A percentile compares a stretch with the other conserved stretches of the same genome.
Evolutionary conservation across 1,140 invertebrate genomes (phyloP).

Genomic region (Drosophila obscura): DNA sequence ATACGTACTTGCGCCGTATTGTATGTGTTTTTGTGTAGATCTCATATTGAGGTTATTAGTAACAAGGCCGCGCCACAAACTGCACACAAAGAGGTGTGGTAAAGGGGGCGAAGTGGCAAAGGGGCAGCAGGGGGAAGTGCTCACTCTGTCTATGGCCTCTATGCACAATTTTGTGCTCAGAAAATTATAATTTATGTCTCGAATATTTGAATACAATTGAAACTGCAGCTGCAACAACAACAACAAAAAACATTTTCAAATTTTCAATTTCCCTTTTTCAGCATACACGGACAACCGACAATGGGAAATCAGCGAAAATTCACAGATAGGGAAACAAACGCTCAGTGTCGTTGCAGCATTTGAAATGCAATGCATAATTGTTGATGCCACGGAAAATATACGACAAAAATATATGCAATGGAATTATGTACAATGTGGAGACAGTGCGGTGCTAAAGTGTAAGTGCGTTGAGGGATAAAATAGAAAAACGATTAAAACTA

Average conservation of each 20-base stretch:
- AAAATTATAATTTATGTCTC: slow-evolving; percentile 73
- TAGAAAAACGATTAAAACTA: no score
- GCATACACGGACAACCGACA: slow-evolving; percentile 16
- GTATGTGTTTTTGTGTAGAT: slow-evolving; percentile 30
- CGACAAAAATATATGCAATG: slow-evolving; percentile 6
- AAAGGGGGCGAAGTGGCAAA: slow-evolving; percentile 17
- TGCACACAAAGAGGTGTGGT: background rate
- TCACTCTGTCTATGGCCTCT: slow-evolving; percentile 44
- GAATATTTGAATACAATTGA: slow-evolving; percentile 76
- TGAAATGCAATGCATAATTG: slow-evolving; percentile 32
- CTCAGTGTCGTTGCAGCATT: slow-evolving; percentile 18
- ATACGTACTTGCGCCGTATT: background rate
- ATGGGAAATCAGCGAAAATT: slow-evolving; percentile 40
- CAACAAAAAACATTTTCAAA: slow-evolving; percentile 27
- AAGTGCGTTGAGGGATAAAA: background rate
- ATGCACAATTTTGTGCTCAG: slow-evolving; percentile 8
- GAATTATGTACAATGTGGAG: background rate
- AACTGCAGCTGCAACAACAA: slow-evolving; percentile 21
- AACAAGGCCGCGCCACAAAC: slow-evolving; percentile 64
- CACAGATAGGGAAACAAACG: slow-evolving; percentile 12
- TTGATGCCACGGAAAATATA: slow-evolving; percentile 27
- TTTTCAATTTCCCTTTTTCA: slow-evolving; percentile 52
- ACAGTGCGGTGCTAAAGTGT: slow-evolving; percentile 7
- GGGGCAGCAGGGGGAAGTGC: background rate
- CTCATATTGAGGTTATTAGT: slow-evolving; percentile 79